Conservation (phyloP, 2,888 invertebrate genomes). For the Agapostemon virescens region DNA sequence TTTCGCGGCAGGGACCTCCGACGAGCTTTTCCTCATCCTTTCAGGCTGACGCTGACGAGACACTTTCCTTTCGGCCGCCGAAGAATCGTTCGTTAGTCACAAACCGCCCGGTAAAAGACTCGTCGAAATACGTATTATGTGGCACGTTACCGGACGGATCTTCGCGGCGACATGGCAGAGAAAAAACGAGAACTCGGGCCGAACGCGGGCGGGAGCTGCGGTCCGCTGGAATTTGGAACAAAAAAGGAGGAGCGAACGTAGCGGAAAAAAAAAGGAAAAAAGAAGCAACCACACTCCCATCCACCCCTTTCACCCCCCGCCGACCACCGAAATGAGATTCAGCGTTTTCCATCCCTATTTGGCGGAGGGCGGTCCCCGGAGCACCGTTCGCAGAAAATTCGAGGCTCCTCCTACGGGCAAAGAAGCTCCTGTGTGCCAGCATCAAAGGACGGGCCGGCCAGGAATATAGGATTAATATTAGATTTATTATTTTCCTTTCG, state of each 20-base stretch:
- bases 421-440: conserved; percentile 16
- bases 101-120: conserved; percentile 57
- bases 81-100: conserved; percentile 75
- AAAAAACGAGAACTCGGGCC: conserved; percentile 18
- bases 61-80: conserved; percentile 73
- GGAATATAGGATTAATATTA: conserved; percentile 54
- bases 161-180: conserved; percentile 1
- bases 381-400: conserved; percentile 30
- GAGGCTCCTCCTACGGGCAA: conserved; percentile 9
- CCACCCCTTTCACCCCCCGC: not conserved
- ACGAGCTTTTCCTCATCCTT: conserved; percentile 71
- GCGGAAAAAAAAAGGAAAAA: conserved; percentile 5
- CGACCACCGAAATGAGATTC: conserved; percentile 43
- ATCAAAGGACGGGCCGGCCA: conserved; percentile 33
- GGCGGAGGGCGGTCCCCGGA: not conserved
- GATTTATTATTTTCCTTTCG: conserved; percentile 62
- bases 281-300: not conserved
- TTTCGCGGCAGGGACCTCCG: conserved; percentile 68
- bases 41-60: conserved; percentile 71
- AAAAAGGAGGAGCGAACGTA: conserved; percentile 17
- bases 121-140: conserved; percentile 62
- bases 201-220: conserved; percentile 15
- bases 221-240: conserved; percentile 46
- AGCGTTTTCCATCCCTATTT: conserved; percentile 46
- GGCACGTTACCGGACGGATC: conserved; percentile 42